phyloP scores from a whole-genome alignment of 2,113 vertebrate species.

The Panurus biarmicus region DNA sequence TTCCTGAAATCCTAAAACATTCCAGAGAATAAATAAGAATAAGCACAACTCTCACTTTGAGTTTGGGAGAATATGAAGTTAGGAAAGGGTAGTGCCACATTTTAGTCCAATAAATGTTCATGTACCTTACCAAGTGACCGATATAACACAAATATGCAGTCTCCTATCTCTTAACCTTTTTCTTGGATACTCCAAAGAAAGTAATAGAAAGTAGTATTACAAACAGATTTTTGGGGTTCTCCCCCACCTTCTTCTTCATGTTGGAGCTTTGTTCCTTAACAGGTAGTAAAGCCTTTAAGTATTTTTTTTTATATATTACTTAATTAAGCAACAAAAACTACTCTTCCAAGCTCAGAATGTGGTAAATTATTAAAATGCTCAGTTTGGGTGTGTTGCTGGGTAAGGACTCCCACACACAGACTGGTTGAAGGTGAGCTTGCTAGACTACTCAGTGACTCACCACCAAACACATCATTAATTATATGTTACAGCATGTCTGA shows the following conservation, averaged over 20 bases:
- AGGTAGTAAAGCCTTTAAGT: not conserved
- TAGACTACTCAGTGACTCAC: slow-evolving; percentile 44
- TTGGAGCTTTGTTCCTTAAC: not conserved
- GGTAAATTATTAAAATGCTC: not conserved
- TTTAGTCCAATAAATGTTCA: not conserved
- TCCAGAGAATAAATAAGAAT: not conserved
- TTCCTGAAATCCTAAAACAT: not conserved
- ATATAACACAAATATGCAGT: not conserved
- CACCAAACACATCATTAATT: not conserved
- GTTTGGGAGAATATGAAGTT: not conserved
- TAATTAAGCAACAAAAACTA: not conserved
- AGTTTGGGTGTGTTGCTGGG: slow-evolving; percentile 8
- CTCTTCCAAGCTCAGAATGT: slow-evolving; percentile 6
- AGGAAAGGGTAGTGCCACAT: not conserved
- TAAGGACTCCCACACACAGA: slow-evolving; percentile 38
- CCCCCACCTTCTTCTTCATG: not conserved
- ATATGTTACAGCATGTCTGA: slow-evolving; percentile 58
- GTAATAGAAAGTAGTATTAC: not conserved
- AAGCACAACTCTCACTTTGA: not conserved
- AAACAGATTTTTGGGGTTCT: not conserved
- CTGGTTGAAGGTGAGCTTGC: slow-evolving; percentile 53
- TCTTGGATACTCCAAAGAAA: not conserved
- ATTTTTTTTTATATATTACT: not conserved
- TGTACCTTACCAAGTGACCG: not conserved
- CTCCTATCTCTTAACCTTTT: not conserved